Percentiles rank a stretch among this genome's conserved stretches.
phyloP scores from a whole-genome alignment of 2,113 vertebrate genomes.

The Macquaria australasica region DNA sequence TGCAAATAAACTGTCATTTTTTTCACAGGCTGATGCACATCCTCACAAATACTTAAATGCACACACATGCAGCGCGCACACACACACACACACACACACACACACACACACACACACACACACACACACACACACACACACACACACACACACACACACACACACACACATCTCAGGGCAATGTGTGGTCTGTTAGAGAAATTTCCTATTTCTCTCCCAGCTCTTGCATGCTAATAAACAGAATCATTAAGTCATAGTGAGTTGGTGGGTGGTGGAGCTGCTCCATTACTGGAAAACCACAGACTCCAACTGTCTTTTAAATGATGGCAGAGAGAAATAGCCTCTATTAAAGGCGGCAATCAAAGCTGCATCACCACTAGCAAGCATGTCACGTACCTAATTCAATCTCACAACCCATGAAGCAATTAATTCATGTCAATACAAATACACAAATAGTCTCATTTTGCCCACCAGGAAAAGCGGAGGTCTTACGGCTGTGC shows the following conservation, averaged over 20 bases:
- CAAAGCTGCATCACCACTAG: conserved; percentile 68
- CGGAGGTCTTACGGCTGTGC: conserved; percentile 43
- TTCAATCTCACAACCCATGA: conserved; percentile 81
- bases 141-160: conserved; percentile 10
- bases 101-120: neutral
- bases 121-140: conserved; percentile 1
- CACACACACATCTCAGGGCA: neutral
- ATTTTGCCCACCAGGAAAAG: conserved; percentile 37
- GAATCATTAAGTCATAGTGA: conserved; percentile 65
- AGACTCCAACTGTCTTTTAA: conserved; percentile 67
- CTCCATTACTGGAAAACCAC: conserved; percentile 52
- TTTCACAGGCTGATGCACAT: conserved; percentile 48
- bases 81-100: conserved; percentile 12
- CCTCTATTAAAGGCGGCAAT: conserved; percentile 67
- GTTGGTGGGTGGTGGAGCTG: conserved; percentile 41
- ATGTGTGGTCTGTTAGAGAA: conserved; percentile 15
- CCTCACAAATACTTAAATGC: conserved; percentile 25
- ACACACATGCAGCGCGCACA: neutral
- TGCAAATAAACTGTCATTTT: conserved; percentile 56
- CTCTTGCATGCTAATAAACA: conserved; percentile 58
- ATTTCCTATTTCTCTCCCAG: conserved; percentile 29
- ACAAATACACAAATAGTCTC: conserved; percentile 71
- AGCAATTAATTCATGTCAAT: conserved; percentile 84
- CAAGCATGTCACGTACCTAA: conserved; percentile 80
- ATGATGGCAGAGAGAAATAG: conserved; percentile 58